Percentiles rank a stretch among this genome's conserved stretches.
These are phyloP conservation scores for Leptatherina wallacei DNA, from an alignment of 2,797 vertebrate genomes.

Conservation along the genomic window DNA sequence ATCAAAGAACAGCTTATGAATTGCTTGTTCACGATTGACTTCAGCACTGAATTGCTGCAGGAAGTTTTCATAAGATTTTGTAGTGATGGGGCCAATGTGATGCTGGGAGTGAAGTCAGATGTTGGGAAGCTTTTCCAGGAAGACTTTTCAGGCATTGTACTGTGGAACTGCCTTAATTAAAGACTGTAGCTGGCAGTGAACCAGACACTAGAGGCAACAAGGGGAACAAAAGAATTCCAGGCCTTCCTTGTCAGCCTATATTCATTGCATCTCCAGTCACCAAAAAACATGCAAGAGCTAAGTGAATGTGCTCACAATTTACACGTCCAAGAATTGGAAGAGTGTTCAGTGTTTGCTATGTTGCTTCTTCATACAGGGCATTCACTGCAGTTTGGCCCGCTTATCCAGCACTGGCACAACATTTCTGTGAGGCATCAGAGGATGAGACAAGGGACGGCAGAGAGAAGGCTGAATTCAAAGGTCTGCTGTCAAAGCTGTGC, in stretches of 20 bases:
- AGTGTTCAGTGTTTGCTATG: neutral
- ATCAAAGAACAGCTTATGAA: conserved; percentile 1
- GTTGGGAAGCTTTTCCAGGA: neutral
- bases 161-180: neutral
- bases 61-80: conserved; percentile 2
- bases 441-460: neutral
- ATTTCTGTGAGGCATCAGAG: too few species aligned
- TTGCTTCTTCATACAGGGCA: neutral
- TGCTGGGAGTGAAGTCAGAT: conserved; percentile 1
- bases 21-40: neutral
- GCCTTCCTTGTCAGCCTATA: neutral
- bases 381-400: neutral
- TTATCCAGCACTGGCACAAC: neutral
- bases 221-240: neutral
- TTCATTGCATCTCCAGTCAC: neutral
- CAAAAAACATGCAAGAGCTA: neutral
- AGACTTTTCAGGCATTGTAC: neutral
- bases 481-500: neutral
- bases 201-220: neutral
- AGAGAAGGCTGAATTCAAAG: neutral
- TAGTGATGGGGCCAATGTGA: conserved; percentile 7
- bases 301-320: conserved; percentile 1
- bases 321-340: neutral
- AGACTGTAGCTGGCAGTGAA: neutral
- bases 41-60: neutral